These are phyloP conservation scores for Sycobia sp. DNA, from an alignment of 1,140 invertebrate genomes.

Conservation along the genomic window DNA sequence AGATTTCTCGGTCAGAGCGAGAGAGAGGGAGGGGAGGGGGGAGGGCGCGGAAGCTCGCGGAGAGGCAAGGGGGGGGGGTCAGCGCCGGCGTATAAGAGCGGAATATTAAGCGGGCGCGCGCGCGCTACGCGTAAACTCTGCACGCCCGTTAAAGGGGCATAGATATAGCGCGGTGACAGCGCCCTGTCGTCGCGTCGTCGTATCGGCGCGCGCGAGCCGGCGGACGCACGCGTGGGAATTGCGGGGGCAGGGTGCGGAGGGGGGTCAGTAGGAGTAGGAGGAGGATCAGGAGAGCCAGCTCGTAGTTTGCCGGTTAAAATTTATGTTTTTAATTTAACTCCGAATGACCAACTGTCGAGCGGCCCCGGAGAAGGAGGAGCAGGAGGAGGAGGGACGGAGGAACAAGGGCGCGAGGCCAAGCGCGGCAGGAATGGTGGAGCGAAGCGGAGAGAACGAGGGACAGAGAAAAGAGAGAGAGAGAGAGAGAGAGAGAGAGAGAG, in stretches of 20 bases:
- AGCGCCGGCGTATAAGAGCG: background rate
- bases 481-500: background rate
- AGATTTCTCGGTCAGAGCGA: conserved; percentile 21
- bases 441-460: background rate
- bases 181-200: conserved; percentile 25
- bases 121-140: background rate
- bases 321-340: conserved; percentile 63
- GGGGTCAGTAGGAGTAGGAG: too few relatives aligned
- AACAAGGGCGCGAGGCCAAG: conserved; percentile 44
- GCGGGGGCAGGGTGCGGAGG: background rate
- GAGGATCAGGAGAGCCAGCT: too few relatives aligned
- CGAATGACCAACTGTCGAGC: conserved; percentile 58
- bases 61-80: too few relatives aligned
- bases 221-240: background rate
- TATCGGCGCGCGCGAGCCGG: too few relatives aligned
- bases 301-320: conserved; percentile 49
- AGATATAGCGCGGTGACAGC: conserved; percentile 48
- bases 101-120: conserved; percentile 13
- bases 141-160: too few relatives aligned
- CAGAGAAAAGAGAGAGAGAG: conserved; percentile 44
- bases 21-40: background rate
- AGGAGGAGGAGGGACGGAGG: conserved; percentile 14
- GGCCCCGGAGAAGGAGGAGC: background rate
- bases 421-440: background rate
- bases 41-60: background rate